Conservation (phyloP, 2,888 invertebrate genomes). For the Cerastoderma edule region DNA sequence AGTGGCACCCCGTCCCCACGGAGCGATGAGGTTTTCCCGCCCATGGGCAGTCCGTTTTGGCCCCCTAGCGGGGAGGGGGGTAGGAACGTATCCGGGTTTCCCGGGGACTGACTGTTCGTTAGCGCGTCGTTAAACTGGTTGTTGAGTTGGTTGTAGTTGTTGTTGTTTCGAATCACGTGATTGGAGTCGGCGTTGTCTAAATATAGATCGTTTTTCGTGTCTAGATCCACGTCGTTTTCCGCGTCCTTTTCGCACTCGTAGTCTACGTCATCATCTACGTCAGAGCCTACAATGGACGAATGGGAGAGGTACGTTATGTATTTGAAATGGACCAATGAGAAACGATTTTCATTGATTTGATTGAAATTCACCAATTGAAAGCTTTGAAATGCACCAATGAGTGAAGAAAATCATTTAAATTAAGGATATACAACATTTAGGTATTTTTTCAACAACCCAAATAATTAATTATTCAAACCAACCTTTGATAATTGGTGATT, state of each 20-base stretch:
- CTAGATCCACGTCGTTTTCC: constrained; percentile 28
- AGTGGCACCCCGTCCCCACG: not conserved
- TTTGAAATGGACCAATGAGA: too few species aligned
- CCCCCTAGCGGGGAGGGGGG: constrained; percentile 25
- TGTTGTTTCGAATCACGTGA: constrained; percentile 15
- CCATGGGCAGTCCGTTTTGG: constrained; percentile 13
- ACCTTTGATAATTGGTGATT: too few species aligned
- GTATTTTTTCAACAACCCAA: too few species aligned
- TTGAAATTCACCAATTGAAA: too few species aligned
- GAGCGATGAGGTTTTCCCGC: too few species aligned
- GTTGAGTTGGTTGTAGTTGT: constrained; percentile 11
- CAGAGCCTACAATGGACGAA: constrained; percentile 71
- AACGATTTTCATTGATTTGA: too few species aligned
- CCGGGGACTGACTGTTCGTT: constrained; percentile 21
- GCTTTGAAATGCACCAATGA: too few species aligned
- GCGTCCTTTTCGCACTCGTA: constrained; percentile 68
- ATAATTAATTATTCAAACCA: too few species aligned
- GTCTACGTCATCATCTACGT: constrained; percentile 80
- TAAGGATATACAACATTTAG: too few species aligned
- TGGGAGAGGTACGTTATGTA: too few species aligned
- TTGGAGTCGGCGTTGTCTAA: constrained; percentile 11
- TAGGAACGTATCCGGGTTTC: constrained; percentile 35
- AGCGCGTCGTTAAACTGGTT: constrained; percentile 24
- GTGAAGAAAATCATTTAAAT: too few species aligned
- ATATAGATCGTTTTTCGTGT: constrained; percentile 25